Conservation (phyloP, 2,797 vertebrate genomes). For the Hylomyscus alleni region DNA sequence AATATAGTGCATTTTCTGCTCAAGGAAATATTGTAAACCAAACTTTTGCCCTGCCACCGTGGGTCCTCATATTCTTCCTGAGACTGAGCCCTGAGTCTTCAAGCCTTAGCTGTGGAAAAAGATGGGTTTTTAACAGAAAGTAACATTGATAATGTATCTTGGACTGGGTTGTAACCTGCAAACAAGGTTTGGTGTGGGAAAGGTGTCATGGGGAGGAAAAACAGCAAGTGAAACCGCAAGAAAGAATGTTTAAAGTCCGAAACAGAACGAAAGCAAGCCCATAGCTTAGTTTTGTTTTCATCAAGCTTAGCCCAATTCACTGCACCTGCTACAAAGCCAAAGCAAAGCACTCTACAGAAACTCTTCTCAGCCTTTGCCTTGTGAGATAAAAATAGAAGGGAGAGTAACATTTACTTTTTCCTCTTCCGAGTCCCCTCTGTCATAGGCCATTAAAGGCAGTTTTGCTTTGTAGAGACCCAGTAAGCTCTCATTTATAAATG, state of each 20-base stretch:
- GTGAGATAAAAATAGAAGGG: neutral
- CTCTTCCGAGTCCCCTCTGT: neutral
- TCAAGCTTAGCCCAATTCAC: constrained; percentile 31
- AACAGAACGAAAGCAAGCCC: constrained; percentile 31
- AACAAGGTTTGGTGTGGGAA: constrained; percentile 30
- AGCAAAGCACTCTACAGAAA: neutral
- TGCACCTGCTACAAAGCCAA: constrained; percentile 21
- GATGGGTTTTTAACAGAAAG: neutral
- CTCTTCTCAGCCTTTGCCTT: neutral
- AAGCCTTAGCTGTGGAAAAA: neutral
- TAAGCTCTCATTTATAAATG: neutral
- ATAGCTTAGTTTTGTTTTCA: constrained; percentile 38
- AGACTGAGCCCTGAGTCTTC: neutral
- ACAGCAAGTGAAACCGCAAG: neutral
- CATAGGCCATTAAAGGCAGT: neutral
- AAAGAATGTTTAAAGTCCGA: neutral
- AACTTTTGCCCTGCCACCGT: neutral
- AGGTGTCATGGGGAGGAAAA: neutral
- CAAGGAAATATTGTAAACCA: neutral
- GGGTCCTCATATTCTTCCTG: neutral
- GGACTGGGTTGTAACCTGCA: constrained; percentile 15
- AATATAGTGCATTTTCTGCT: neutral
- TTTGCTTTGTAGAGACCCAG: neutral
- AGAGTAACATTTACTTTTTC: neutral
- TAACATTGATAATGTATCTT: neutral